Conservation (phyloP, 2,888 invertebrate genomes). For the Mesorhabditis spiculigera region DNA sequence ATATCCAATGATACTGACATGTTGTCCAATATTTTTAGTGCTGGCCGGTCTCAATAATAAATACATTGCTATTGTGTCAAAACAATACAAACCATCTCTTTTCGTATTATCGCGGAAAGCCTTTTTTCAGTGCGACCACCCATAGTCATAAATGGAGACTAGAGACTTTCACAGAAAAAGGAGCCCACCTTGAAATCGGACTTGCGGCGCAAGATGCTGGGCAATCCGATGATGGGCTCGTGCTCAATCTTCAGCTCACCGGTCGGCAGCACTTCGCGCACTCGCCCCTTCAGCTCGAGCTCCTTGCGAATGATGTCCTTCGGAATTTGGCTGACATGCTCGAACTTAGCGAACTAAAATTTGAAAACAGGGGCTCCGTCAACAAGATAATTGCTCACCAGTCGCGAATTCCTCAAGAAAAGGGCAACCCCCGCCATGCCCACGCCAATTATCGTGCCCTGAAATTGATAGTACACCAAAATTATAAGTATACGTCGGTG, state of each 20-base stretch:
- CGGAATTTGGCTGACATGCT: slow-evolving; percentile 55
- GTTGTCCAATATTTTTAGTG: no score
- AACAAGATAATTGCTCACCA: slow-evolving; percentile 29
- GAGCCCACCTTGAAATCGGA: slow-evolving; percentile 18
- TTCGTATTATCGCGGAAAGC: no score
- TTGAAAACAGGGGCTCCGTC: neutral
- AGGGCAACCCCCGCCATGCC: slow-evolving; percentile 49
- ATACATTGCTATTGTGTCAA: no score
- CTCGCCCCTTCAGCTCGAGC: slow-evolving; percentile 48
- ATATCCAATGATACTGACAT: no score
- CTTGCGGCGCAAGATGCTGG: slow-evolving; percentile 40
- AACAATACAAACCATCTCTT: no score
- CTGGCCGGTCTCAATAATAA: no score
- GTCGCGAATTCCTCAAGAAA: slow-evolving; percentile 50
- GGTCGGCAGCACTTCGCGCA: slow-evolving; percentile 41
- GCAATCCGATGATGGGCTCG: slow-evolving; percentile 48
- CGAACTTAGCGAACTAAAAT: slow-evolving; percentile 53
- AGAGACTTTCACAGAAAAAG: no score
- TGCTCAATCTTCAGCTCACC: slow-evolving; percentile 53
- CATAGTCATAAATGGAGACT: no score
- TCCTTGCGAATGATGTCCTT: slow-evolving; percentile 55
- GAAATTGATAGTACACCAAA: slow-evolving; percentile 14
- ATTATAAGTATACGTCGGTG: neutral
- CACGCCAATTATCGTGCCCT: slow-evolving; percentile 55
- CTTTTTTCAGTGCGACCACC: no score